Evolutionary conservation across 1,140 invertebrate genomes (phyloP).

Genomic region (Melipona quadrifasciata): DNA sequence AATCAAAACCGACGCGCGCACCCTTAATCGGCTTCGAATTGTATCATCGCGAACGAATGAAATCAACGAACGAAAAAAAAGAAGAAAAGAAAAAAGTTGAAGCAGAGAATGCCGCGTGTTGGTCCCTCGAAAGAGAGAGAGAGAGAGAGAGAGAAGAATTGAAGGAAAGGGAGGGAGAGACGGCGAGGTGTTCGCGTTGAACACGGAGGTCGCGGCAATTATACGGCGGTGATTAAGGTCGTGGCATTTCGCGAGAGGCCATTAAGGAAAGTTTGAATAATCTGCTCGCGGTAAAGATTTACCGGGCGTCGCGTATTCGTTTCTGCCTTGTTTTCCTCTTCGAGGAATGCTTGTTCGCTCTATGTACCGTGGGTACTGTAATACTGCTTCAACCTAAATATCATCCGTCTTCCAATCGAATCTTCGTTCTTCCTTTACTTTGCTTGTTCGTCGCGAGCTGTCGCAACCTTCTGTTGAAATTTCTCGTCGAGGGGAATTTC

Average conservation of each 20-base stretch:
- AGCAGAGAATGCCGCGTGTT: neutral
- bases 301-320: constrained; percentile 20
- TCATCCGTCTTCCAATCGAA: too few relatives aligned
- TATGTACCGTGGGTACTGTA: too few relatives aligned
- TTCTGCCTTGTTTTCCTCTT: constrained; percentile 21
- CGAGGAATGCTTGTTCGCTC: neutral
- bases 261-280: constrained; percentile 50
- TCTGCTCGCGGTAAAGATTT: constrained; percentile 29
- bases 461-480: too few relatives aligned
- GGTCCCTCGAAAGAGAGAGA: too few relatives aligned
- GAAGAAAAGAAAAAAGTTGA: neutral
- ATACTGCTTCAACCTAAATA: neutral
- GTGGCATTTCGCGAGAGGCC: constrained; percentile 42
- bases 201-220: constrained; percentile 31
- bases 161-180: neutral
- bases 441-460: too few relatives aligned
- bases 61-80: neutral
- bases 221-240: constrained; percentile 46
- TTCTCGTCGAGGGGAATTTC: too few relatives aligned
- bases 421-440: too few relatives aligned
- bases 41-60: neutral
- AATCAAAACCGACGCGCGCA: neutral
- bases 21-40: neutral
- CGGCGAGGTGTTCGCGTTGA: constrained; percentile 18
- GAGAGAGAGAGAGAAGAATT: too few relatives aligned